Conservation (phyloP, 1,140 invertebrate species). For the Aphis craccivora region DNA sequence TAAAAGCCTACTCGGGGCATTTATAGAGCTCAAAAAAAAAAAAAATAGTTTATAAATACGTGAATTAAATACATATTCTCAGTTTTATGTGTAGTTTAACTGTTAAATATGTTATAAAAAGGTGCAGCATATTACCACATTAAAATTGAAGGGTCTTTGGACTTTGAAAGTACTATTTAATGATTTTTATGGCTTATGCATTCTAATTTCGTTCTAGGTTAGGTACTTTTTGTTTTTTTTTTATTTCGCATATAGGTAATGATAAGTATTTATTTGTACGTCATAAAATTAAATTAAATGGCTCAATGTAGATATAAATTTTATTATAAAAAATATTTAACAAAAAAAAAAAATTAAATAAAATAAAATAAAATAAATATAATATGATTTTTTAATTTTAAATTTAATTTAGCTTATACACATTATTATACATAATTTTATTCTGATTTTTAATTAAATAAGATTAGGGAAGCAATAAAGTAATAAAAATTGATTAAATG, state of each 20-base stretch:
- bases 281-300: background rate
- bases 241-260: background rate
- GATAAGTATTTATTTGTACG: background rate
- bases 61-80: slow-evolving; percentile 7
- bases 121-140: background rate
- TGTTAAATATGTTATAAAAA: background rate
- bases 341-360: background rate
- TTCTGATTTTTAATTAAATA: background rate
- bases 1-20: background rate
- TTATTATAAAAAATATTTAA: background rate
- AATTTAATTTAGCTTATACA: background rate
- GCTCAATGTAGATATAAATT: background rate
- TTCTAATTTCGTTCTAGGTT: background rate
- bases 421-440: background rate
- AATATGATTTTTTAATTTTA: background rate
- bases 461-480: background rate
- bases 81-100: background rate
- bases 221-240: background rate
- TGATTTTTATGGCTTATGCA: background rate
- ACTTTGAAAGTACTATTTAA: background rate
- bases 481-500: background rate
- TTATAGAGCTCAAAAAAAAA: background rate
- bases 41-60: slow-evolving; percentile 4
- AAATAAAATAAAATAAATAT: too few species aligned
- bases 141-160: background rate